phyloP scores from a whole-genome alignment of 2,888 invertebrate genomes.

The Allacma fusca region DNA sequence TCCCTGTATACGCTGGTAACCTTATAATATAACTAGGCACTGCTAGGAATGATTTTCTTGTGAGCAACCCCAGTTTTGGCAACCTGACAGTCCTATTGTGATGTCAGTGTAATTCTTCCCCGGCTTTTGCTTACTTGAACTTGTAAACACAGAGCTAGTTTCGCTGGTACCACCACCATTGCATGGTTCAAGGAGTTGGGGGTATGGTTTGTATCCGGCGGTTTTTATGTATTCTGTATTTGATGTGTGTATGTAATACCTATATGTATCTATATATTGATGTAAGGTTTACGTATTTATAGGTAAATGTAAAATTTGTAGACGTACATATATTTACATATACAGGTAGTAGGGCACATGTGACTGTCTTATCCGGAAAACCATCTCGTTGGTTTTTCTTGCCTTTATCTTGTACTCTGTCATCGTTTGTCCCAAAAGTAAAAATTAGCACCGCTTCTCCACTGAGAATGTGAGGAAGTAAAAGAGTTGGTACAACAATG shows the following conservation, averaged over 20 bases:
- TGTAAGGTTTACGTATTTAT: too few relatives aligned
- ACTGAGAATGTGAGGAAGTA: neutral
- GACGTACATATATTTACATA: neutral
- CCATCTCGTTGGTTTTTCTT: slow-evolving; percentile 1
- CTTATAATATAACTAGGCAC: neutral
- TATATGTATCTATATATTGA: too few relatives aligned
- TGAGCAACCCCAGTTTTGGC: slow-evolving; percentile 36
- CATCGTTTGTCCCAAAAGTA: slow-evolving; percentile 4
- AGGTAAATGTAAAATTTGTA: too few relatives aligned
- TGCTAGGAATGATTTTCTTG: slow-evolving; percentile 25
- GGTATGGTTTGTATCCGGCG: neutral
- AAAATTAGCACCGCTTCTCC: neutral
- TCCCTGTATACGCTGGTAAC: too few relatives aligned
- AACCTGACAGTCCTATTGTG: slow-evolving; percentile 42
- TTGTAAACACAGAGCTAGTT: neutral
- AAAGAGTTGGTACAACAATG: neutral
- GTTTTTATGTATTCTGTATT: too few relatives aligned
- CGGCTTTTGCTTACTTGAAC: slow-evolving; percentile 13
- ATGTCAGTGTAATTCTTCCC: slow-evolving; percentile 32
- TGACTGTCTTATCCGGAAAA: neutral
- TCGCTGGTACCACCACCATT: neutral
- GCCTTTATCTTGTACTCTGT: slow-evolving; percentile 12
- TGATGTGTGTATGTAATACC: too few relatives aligned
- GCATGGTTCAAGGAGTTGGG: neutral
- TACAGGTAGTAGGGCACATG: neutral